Percentiles rank a stretch among this genome's conserved stretches.
Conservation (phyloP, 2,888 invertebrate genomes). For the Phrixothrix hirtus region DNA sequence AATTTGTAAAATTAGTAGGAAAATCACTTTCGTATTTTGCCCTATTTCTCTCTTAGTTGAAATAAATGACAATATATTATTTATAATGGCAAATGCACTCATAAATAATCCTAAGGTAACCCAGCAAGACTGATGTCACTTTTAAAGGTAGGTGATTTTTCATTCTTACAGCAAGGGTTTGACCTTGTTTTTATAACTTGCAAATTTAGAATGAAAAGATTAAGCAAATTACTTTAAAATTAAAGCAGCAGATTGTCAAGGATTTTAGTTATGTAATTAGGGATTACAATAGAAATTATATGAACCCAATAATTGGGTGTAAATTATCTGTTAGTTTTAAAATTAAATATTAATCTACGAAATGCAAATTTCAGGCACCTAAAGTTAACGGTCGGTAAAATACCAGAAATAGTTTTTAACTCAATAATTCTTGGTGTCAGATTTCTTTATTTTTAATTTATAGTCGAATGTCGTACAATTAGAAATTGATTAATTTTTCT, state of each 20-base stretch:
- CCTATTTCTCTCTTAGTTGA: too few relatives aligned
- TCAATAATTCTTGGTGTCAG: slow-evolving; percentile 48
- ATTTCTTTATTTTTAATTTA: slow-evolving; percentile 47
- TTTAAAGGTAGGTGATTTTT: slow-evolving; percentile 19
- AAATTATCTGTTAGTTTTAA: slow-evolving; percentile 2
- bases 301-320: neutral
- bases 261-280: too few relatives aligned
- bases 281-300: too few relatives aligned
- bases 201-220: slow-evolving; percentile 24
- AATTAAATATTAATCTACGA: too few relatives aligned
- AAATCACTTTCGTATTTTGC: too few relatives aligned
- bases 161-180: slow-evolving; percentile 31
- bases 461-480: slow-evolving; percentile 52
- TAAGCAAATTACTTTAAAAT: neutral
- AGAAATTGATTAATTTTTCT: slow-evolving; percentile 57
- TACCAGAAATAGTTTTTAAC: slow-evolving; percentile 49
- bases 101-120: slow-evolving; percentile 38
- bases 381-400: slow-evolving; percentile 48
- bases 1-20: too few relatives aligned
- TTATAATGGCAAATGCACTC: slow-evolving; percentile 36
- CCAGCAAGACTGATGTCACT: slow-evolving; percentile 27
- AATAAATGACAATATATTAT: slow-evolving; percentile 35
- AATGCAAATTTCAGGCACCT: slow-evolving; percentile 48
- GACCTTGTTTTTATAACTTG: slow-evolving; percentile 34
- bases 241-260: too few relatives aligned